Base-by-base conservation (phyloP, 1,140 invertebrate species). In the Drosophila mojavensis region DNA sequence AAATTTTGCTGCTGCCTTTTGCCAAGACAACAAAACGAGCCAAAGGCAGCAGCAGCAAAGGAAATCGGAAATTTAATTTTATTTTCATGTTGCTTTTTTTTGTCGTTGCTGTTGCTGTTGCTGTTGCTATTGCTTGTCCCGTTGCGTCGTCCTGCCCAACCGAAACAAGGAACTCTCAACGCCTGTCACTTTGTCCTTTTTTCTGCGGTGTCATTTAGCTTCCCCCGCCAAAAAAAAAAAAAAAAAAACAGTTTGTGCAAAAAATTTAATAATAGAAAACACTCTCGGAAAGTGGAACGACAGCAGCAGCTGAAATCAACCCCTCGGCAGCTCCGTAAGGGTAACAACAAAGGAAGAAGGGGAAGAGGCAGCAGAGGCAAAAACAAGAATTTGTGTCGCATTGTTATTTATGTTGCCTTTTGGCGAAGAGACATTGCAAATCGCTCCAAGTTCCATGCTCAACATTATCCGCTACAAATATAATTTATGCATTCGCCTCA, bases 31-130 rank as follows among this genome's bases (percentile, higher is more conserved):
- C 41, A 56, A 41, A 20, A 30, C 26, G 17, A 58, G 30, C 36
- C 36, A 39, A 39, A 39, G 36, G n/a, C n/a, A n/a, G 36, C 36
- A 39, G 6, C 2, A 4, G 28, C 54, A 58, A 69, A 63, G 60
- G 67, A 67, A 78, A 84, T 79, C 77, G 88, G 78, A 90, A 77
- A 90, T 90, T 90, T 90, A 90, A 90, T 90, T 90, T 90, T 86
- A 88, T 90, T 90, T 90, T 60, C 88, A 90, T 90, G 88, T 90
- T 73, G 53, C 64, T 10, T 39, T 90, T 86, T 90, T 86, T 81
- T 90, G 4, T 90, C n/a, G n/a, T n/a, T n/a, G n/a, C n/a, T n/a
- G n/a, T n/a, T n/a, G n/a, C 90, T 60, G 77, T 83, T 90, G 88
- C 90, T 67, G 55, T 67, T 67, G 55, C 13, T 64, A 2, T 20